A percentile compares a stretch with the other conserved stretches of the same genome.
Conservation (phyloP, 1,140 invertebrate genomes). For the Nebria ingens region DNA sequence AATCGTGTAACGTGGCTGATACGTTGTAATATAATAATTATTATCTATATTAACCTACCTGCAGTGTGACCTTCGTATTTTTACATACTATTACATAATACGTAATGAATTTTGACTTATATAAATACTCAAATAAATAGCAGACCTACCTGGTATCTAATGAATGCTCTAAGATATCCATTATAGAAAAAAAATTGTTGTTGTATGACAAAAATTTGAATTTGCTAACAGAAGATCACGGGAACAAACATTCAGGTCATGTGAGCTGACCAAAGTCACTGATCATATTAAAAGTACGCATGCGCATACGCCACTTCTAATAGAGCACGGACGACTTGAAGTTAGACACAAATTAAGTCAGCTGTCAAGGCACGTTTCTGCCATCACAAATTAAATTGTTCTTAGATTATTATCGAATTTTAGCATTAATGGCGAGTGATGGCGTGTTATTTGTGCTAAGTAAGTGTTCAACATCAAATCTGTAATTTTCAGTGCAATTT, state of each 20-base stretch:
- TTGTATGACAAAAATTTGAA: slow-evolving; percentile 28
- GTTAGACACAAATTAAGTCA: too few species aligned
- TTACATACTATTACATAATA: slow-evolving; percentile 26
- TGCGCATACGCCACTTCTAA: slow-evolving; percentile 2
- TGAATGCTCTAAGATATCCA: slow-evolving; percentile 31
- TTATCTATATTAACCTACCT: slow-evolving; percentile 17
- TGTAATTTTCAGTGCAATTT: too few species aligned
- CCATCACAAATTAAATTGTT: too few species aligned
- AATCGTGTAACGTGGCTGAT: too few species aligned
- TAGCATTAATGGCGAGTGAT: too few species aligned
- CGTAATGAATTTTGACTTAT: slow-evolving; percentile 4
- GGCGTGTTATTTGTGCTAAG: too few species aligned
- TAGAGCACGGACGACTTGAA: too few species aligned
- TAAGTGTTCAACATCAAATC: too few species aligned
- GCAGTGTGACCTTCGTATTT: slow-evolving; percentile 26
- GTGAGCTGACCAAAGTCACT: slow-evolving; percentile 25
- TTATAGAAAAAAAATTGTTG: slow-evolving; percentile 15
- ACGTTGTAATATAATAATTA: too few species aligned
- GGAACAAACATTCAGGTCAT: slow-evolving; percentile 34
- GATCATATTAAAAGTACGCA: background rate
- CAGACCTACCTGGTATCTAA: slow-evolving; percentile 27
- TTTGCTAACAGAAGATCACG: slow-evolving; percentile 37
- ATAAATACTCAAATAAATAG: background rate
- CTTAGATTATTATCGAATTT: too few species aligned
- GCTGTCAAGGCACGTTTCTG: too few species aligned